Percentiles rank a stretch among this genome's conserved stretches.
phyloP scores from a whole-genome alignment of 2,797 vertebrate species.

The Adrianichthys oophorus region DNA sequence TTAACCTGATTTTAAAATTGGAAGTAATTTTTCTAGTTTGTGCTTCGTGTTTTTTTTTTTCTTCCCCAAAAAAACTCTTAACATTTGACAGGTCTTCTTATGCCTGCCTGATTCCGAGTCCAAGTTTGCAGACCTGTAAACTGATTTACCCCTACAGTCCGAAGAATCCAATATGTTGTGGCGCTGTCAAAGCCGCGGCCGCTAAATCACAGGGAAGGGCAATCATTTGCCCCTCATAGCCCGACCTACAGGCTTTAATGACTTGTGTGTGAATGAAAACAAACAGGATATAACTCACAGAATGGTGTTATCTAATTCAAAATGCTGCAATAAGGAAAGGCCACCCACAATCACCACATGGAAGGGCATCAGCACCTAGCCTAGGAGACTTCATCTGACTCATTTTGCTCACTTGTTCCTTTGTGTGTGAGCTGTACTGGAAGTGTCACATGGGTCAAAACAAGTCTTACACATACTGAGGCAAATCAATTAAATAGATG shows the following conservation, averaged over 20 bases:
- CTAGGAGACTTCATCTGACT: slow-evolving; percentile 21
- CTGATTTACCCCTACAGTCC: slow-evolving; percentile 5
- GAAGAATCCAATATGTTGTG: slow-evolving; percentile 14
- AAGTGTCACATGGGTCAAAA: slow-evolving; percentile 6
- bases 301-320: slow-evolving; percentile 57
- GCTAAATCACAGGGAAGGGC: slow-evolving; percentile 38
- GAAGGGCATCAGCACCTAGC: slow-evolving; percentile 11
- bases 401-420: slow-evolving; percentile 11
- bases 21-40: no score
- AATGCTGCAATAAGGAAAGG: slow-evolving; percentile 50
- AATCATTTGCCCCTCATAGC: slow-evolving; percentile 32
- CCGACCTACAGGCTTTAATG: slow-evolving; percentile 38
- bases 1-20: no score
- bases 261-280: slow-evolving; percentile 52
- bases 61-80: no score
- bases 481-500: slow-evolving; percentile 8
- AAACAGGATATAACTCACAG: slow-evolving; percentile 51
- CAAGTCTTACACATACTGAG: background rate
- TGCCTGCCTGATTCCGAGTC: background rate
- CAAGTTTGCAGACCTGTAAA: slow-evolving; percentile 14
- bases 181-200: slow-evolving; percentile 34
- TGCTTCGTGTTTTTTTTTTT: no score
- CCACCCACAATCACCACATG: slow-evolving; percentile 51
- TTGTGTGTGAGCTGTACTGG: slow-evolving; percentile 5
- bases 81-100: no score